Evolutionary conservation across 2,797 vertebrate species (phyloP).

Genomic region (Crax fasciolata): DNA sequence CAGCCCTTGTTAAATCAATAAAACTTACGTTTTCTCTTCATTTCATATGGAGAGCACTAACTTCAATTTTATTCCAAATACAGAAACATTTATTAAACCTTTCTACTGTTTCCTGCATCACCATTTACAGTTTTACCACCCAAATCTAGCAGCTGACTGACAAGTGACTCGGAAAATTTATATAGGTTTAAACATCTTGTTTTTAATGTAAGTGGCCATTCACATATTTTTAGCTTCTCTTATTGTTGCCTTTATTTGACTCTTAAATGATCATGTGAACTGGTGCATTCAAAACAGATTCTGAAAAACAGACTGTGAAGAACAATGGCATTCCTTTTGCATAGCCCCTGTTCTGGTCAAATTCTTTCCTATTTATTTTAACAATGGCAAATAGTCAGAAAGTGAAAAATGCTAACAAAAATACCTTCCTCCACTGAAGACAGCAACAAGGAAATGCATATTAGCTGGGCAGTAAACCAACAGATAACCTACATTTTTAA

Average conservation of each 20-base stretch:
- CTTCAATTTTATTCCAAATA: background rate
- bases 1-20: background rate
- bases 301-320: constrained; percentile 70
- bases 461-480: constrained; percentile 58
- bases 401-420: constrained; percentile 22
- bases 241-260: background rate
- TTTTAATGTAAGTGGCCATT: background rate
- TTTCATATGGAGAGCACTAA: background rate
- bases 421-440: background rate
- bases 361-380: constrained; percentile 30
- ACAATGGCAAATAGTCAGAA: constrained; percentile 45
- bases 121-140: background rate
- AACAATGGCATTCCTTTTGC: constrained; percentile 60
- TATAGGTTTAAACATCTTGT: background rate
- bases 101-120: background rate
- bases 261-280: constrained; percentile 13
- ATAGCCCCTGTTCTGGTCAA: background rate
- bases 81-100: background rate
- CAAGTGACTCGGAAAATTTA: background rate
- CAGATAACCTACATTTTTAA: constrained; percentile 60
- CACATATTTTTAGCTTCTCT: background rate
- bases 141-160: background rate
- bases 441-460: constrained; percentile 55
- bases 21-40: background rate
- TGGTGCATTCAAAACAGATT: constrained; percentile 49